Conservation (phyloP, 2,888 invertebrate species). For the Agrochola lota region DNA sequence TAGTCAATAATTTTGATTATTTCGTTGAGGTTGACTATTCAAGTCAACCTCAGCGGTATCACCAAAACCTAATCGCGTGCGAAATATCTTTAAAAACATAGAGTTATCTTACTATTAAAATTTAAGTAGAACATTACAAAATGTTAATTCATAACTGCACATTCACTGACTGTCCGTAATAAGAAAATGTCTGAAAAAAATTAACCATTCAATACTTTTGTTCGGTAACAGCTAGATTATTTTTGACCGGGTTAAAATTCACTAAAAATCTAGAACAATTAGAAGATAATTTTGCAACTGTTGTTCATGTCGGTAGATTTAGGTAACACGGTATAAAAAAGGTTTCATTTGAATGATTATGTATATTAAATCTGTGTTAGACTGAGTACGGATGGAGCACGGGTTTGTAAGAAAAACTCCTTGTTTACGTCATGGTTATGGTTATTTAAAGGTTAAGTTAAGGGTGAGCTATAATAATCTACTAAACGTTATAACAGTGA, state of each 20-base stretch:
- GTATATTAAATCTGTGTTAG: slow-evolving; percentile 19
- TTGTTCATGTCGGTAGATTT: slow-evolving; percentile 19
- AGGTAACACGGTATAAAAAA: slow-evolving; percentile 16
- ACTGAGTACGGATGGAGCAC: slow-evolving; percentile 14
- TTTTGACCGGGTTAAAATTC: slow-evolving; percentile 55
- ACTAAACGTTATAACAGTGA: too few relatives aligned
- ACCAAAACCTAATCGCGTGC: slow-evolving; percentile 37
- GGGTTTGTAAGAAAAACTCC: neutral
- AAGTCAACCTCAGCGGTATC: neutral
- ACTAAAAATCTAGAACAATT: slow-evolving; percentile 23
- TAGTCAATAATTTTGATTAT: neutral
- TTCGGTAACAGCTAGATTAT: slow-evolving; percentile 48
- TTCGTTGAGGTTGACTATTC: neutral
- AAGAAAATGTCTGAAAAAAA: slow-evolving; percentile 45
- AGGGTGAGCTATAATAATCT: too few relatives aligned
- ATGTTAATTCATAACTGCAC: slow-evolving; percentile 39
- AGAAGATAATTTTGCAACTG: slow-evolving; percentile 21
- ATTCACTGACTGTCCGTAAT: slow-evolving; percentile 36
- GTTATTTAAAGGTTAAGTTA: too few relatives aligned
- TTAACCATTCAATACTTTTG: slow-evolving; percentile 42
- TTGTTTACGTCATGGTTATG: too few relatives aligned
- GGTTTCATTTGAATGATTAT: slow-evolving; percentile 36
- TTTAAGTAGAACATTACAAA: slow-evolving; percentile 50
- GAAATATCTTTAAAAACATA: slow-evolving; percentile 29
- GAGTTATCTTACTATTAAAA: slow-evolving; percentile 31